Conservation (phyloP, 2,888 invertebrate genomes). For the Automeris io region DNA sequence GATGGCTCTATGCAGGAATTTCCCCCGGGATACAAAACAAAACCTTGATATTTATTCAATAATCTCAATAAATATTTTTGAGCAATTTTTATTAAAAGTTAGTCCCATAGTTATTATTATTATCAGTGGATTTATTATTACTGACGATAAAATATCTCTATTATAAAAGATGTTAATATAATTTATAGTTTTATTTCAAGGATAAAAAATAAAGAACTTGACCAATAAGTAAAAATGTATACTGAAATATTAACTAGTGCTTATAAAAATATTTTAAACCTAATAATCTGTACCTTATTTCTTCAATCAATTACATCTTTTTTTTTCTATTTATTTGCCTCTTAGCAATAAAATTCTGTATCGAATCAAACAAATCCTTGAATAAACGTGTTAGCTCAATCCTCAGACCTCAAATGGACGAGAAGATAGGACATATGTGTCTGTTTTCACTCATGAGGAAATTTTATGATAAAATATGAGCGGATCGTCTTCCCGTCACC, state of each 20-base stretch:
- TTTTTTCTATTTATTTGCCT: not conserved
- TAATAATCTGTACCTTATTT: no score
- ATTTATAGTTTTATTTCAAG: not conserved
- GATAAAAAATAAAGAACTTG: not conserved
- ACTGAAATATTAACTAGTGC: no score
- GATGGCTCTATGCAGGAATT: no score
- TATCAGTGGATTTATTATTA: no score
- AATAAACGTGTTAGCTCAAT: conserved; percentile 3
- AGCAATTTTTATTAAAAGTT: no score
- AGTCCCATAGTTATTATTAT: no score
- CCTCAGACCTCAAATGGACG: not conserved
- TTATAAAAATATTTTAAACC: no score
- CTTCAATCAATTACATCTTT: no score
- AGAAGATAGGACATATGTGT: conserved; percentile 5
- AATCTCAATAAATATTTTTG: no score
- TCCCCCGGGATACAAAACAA: no score
- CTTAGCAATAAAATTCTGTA: not conserved
- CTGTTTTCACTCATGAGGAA: conserved; percentile 9
- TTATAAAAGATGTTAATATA: not conserved
- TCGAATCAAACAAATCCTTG: conserved; percentile 1
- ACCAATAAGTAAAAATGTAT: not conserved
- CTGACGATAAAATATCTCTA: no score
- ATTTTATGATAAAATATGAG: conserved; percentile 9
- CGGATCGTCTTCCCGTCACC: conserved; percentile 5
- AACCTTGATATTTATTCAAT: no score